Evolutionary conservation across 2,888 invertebrate genomes (phyloP).

Genomic region (Patella depressa): DNA sequence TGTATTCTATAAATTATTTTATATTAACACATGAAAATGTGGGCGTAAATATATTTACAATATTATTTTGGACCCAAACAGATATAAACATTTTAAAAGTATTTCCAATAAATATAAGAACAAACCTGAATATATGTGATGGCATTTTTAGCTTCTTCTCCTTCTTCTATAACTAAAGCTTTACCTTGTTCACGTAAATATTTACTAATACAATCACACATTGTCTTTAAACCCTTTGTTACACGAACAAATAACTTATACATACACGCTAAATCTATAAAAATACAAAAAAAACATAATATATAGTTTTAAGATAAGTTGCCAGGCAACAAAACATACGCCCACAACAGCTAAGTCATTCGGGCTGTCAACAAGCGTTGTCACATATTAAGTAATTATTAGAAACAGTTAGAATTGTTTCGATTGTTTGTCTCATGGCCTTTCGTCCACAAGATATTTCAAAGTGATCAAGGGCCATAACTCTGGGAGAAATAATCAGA

Average conservation of each 20-base stretch:
- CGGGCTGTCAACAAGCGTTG: too few relatives aligned
- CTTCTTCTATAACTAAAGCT: constrained; percentile 93
- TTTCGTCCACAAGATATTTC: too few relatives aligned
- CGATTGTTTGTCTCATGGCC: too few relatives aligned
- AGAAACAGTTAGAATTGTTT: too few relatives aligned
- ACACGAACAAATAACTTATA: constrained; percentile 96
- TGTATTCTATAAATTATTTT: too few relatives aligned
- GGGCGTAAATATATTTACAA: not conserved
- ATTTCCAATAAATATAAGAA: not conserved
- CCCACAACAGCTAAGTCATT: too few relatives aligned
- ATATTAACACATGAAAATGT: too few relatives aligned
- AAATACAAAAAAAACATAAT: constrained; percentile 34
- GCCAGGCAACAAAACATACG: too few relatives aligned
- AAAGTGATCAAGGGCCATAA: too few relatives aligned
- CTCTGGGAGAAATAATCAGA: too few relatives aligned
- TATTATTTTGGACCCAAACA: not conserved
- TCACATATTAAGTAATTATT: too few relatives aligned
- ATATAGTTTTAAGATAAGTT: constrained; percentile 25
- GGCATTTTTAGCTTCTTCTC: constrained; percentile 80
- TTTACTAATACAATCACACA: constrained; percentile 91
- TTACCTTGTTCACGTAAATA: constrained; percentile 96
- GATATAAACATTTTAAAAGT: not conserved
- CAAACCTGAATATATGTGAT: constrained; percentile 70
- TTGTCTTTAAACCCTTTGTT: constrained; percentile 91
- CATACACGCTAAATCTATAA: constrained; percentile 91